phyloP scores from a whole-genome alignment of 1,140 invertebrate species.

The Drosophila arizonae region DNA sequence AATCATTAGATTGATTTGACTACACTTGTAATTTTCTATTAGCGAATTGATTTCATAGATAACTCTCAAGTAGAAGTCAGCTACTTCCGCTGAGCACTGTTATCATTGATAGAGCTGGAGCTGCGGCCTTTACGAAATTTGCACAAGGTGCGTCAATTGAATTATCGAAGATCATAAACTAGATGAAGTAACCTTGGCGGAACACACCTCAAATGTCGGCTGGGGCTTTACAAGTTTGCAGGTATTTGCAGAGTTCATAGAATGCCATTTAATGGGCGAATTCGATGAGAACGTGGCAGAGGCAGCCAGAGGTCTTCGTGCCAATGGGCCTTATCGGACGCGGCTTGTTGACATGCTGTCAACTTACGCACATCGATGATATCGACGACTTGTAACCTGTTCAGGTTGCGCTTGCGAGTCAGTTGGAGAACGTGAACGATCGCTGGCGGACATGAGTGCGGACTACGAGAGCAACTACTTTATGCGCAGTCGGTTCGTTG shows the following conservation, averaged over 20 bases:
- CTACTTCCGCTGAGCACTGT: not conserved
- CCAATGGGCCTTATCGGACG: slow-evolving; percentile 20
- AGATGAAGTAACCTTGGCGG: not conserved
- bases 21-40: not conserved
- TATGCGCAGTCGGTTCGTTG: slow-evolving; percentile 55
- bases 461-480: slow-evolving; percentile 57
- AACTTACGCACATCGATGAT: slow-evolving; percentile 45
- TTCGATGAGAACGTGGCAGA: not conserved
- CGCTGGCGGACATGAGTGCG: slow-evolving; percentile 57
- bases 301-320: slow-evolving; percentile 18
- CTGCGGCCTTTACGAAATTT: not conserved
- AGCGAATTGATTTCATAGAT: not conserved
- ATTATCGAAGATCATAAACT: not conserved
- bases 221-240: not conserved
- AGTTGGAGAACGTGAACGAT: slow-evolving; percentile 49
- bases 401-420: slow-evolving; percentile 20
- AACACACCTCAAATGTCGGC: slow-evolving; percentile 3
- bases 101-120: not conserved
- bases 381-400: slow-evolving; percentile 26
- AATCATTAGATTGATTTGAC: not conserved
- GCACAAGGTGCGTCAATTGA: not conserved
- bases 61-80: not conserved
- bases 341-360: slow-evolving; percentile 53
- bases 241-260: slow-evolving; percentile 5
- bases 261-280: not conserved